Conservation (phyloP, 2,888 invertebrate species). For the Andrena haemorrhoa region DNA sequence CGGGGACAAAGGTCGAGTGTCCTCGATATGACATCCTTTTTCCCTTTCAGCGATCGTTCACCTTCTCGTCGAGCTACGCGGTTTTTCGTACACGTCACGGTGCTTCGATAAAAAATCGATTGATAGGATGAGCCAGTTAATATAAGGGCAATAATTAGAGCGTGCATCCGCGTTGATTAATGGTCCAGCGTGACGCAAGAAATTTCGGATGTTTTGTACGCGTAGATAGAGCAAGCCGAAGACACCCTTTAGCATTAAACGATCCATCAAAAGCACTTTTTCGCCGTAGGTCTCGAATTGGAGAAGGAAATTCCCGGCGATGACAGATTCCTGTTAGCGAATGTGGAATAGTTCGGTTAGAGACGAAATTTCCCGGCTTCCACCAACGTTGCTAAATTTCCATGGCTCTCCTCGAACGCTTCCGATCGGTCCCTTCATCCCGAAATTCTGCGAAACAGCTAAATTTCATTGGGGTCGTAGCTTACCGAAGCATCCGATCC, state of each 20-base stretch:
- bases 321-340: background rate
- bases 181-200: constrained; percentile 35
- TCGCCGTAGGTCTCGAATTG: background rate
- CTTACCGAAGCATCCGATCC: constrained; percentile 38
- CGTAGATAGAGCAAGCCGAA: background rate
- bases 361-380: background rate
- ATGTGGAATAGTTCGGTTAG: background rate
- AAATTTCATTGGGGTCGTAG: constrained; percentile 43
- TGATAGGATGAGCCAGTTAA: constrained; percentile 55
- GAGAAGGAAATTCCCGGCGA: too few relatives aligned
- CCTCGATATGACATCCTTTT: constrained; percentile 38
- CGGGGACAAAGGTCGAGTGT: constrained; percentile 44
- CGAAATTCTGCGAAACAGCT: constrained; percentile 34
- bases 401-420: background rate
- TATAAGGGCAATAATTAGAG: constrained; percentile 57
- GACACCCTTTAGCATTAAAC: constrained; percentile 13
- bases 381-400: background rate
- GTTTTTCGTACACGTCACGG: constrained; percentile 45
- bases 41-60: constrained; percentile 50
- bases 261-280: constrained; percentile 15
- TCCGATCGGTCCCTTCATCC: background rate
- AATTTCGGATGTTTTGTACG: constrained; percentile 30
- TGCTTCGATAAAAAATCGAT: constrained; percentile 44
- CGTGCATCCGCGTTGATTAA: constrained; percentile 47
- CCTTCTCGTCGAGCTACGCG: constrained; percentile 20